Percentiles rank a stretch among this genome's conserved stretches.
These are phyloP conservation scores for Cheilosia pagana DNA, from an alignment of 2,888 invertebrate genomes.

Conservation along the genomic window DNA sequence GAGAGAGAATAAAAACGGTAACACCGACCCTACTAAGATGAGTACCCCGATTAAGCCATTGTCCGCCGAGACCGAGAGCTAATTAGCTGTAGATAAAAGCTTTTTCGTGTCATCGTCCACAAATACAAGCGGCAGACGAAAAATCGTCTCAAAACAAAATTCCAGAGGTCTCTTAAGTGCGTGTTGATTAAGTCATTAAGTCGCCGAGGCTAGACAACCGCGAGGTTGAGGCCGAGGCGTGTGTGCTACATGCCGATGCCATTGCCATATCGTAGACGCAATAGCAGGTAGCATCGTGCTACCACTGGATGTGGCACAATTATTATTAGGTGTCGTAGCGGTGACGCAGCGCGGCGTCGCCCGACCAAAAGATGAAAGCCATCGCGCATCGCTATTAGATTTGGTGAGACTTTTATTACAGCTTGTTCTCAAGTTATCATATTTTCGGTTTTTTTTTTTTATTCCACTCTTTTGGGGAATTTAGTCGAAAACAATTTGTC, in stretches of 20 bases:
- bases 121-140: slow-evolving; percentile 27
- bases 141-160: slow-evolving; percentile 53
- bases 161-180: slow-evolving; percentile 71
- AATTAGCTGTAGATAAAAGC: slow-evolving; percentile 77
- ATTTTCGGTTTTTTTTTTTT: slow-evolving; percentile 20
- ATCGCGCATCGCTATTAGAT: slow-evolving; percentile 34
- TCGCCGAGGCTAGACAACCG: slow-evolving; percentile 59
- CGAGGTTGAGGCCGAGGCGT: slow-evolving; percentile 32
- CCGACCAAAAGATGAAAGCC: slow-evolving; percentile 50
- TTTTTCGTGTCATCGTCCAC: slow-evolving; percentile 76
- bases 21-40: slow-evolving; percentile 49
- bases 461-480: slow-evolving; percentile 19
- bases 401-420: slow-evolving; percentile 65
- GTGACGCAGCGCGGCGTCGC: slow-evolving; percentile 1
- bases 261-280: slow-evolving; percentile 32
- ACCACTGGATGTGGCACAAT: slow-evolving; percentile 51
- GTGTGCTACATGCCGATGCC: slow-evolving; percentile 59
- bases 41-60: slow-evolving; percentile 70
- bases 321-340: slow-evolving; percentile 56
- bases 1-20: slow-evolving; percentile 6
- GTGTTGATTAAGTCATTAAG: slow-evolving; percentile 75
- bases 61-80: slow-evolving; percentile 65
- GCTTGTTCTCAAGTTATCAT: slow-evolving; percentile 41
- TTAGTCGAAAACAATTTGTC: slow-evolving; percentile 57
- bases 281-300: slow-evolving; percentile 62